Conservation (phyloP, 2,113 vertebrate species). For the Pluvianellus socialis region DNA sequence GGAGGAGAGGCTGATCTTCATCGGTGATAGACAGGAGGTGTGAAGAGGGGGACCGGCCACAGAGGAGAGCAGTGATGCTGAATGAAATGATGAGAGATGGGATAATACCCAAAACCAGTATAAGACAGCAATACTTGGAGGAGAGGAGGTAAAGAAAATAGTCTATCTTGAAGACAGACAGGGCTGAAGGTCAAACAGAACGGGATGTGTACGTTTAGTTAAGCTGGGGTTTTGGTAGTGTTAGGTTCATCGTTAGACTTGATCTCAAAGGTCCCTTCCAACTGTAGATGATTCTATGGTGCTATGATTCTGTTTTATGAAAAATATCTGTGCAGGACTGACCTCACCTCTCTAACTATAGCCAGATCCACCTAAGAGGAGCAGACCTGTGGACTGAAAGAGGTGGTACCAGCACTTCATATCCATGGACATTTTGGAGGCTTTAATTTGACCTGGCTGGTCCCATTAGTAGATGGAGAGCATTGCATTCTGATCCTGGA, state of each 20-base stretch:
- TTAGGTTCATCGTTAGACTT: too few relatives aligned
- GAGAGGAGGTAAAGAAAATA: background rate
- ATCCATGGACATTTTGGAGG: background rate
- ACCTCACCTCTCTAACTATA: background rate
- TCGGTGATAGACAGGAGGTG: background rate
- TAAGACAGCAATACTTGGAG: background rate
- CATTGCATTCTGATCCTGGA: background rate
- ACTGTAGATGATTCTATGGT: too few relatives aligned
- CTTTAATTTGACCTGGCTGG: background rate
- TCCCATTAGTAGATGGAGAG: background rate
- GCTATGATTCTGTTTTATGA: background rate
- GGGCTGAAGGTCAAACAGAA: background rate
- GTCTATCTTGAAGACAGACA: background rate
- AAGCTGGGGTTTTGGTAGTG: too few relatives aligned
- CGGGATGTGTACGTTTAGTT: background rate
- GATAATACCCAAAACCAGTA: background rate
- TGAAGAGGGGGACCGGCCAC: background rate
- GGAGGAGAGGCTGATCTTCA: background rate
- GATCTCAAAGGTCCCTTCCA: too few relatives aligned
- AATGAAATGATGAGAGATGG: background rate
- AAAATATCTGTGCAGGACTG: background rate
- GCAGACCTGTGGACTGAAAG: background rate
- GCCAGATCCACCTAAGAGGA: background rate
- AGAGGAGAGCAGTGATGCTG: background rate
- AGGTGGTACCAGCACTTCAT: background rate